These are phyloP conservation scores for Dinothrombium tinctorium DNA, from an alignment of 1,140 invertebrate genomes.

Conservation along the genomic window DNA sequence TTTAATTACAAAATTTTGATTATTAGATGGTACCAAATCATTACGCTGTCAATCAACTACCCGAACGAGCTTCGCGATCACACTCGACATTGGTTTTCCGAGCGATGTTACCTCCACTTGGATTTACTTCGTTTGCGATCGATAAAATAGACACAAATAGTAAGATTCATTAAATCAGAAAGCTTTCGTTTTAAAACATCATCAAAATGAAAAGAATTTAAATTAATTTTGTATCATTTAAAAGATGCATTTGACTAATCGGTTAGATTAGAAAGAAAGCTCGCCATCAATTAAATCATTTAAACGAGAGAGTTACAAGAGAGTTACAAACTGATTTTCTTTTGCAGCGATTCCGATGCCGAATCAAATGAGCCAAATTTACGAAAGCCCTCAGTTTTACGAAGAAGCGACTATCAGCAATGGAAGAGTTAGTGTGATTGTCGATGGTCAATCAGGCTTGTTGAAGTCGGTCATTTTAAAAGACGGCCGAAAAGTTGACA, in stretches of 20 bases:
- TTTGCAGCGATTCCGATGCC: too few species aligned
- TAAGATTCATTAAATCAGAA: too few species aligned
- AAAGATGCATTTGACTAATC: too few species aligned
- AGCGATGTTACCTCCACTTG: slow-evolving; percentile 23
- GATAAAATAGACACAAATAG: not conserved
- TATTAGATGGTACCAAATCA: slow-evolving; percentile 18
- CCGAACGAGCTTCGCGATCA: not conserved
- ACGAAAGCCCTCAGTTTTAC: too few species aligned
- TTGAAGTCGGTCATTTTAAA: slow-evolving; percentile 21
- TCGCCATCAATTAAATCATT: too few species aligned
- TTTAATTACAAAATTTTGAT: not conserved
- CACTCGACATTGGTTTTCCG: slow-evolving; percentile 19
- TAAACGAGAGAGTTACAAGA: too few species aligned
- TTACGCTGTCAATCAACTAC: not conserved
- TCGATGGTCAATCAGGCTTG: slow-evolving; percentile 21
- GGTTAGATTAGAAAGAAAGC: too few species aligned
- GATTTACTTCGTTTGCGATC: slow-evolving; percentile 23
- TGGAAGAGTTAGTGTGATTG: slow-evolving; percentile 8
- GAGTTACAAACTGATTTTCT: too few species aligned
- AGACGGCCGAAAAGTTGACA: slow-evolving; percentile 7
- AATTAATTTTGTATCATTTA: too few species aligned
- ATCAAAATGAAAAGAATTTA: too few species aligned
- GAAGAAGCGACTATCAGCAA: slow-evolving; percentile 7
- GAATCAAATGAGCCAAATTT: too few species aligned
- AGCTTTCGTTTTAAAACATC: too few species aligned